These are phyloP conservation scores for Bombycilla garrulus DNA, from an alignment of 2,113 vertebrate genomes.

Conservation along the genomic window DNA sequence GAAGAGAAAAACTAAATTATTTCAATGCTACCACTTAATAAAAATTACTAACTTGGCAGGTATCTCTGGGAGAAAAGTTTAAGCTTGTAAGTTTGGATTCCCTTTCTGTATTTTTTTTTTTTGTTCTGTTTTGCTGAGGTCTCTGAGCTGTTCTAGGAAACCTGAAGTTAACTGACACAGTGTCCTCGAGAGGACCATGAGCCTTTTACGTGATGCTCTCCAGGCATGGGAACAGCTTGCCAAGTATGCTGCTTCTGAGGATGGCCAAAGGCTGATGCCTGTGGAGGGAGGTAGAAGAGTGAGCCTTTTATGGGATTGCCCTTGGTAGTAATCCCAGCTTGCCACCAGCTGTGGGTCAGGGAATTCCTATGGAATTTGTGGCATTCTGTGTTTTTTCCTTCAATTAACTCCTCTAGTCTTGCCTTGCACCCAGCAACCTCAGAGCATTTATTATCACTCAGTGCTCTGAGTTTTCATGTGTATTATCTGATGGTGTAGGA, in stretches of 20 bases:
- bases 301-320: neutral
- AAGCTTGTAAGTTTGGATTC: neutral
- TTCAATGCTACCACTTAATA: neutral
- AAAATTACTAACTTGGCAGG: neutral
- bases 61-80: neutral
- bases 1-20: neutral
- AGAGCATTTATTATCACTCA: neutral
- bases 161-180: neutral
- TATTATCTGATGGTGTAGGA: neutral
- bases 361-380: neutral
- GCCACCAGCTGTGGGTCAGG: neutral
- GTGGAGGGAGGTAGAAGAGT: neutral
- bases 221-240: neutral
- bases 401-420: neutral
- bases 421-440: neutral
- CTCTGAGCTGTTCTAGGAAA: neutral
- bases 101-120: neutral
- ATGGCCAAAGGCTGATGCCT: neutral
- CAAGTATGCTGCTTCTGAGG: neutral
- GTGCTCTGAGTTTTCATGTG: neutral
- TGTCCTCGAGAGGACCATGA: rapidly evolving
- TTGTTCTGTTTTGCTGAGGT: neutral
- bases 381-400: neutral
- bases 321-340: neutral
- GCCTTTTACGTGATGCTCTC: neutral